Evolutionary conservation across 2,113 vertebrate species (phyloP), one percentile per base, ranked within the genome.

Genomic region (Coregonus clupeaformis): DNA sequence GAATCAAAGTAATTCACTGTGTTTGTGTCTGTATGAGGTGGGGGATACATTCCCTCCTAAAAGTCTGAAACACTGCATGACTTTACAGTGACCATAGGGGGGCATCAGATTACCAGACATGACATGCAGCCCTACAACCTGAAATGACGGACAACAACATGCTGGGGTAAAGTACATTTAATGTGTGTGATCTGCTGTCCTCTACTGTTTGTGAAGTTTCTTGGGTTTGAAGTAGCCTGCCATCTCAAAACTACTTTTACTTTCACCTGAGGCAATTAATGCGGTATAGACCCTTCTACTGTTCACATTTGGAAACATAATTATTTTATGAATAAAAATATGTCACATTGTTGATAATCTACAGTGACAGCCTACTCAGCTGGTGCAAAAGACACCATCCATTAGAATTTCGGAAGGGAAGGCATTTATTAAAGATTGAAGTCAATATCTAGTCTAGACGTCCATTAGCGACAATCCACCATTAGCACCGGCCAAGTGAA

Each of bases 341-440:
- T 60, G 18, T 24, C n/a, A 60, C 18, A 22, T 60, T n/a, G 13
- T 24, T 60, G 6, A n/a, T 60, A 1, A 60, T 60, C 57, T 60
- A 60, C 49, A 52, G 49, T 52, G 49, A 18, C 16, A 55, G 52
- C n/a, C n/a, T 60, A 52, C 49, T 52, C 49, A 52, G 49, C 49
- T 52, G 12, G 49, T 52, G 36, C 36, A 55, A 55, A 55, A 20
- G 20, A 55, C 57, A 7, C n/a, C 57, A 60, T 60, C 18, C n/a
- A 27, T 52, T 36, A 13, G 18, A 22, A 47, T 45, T 45, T 20
- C 4, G 4, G 36, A 68, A 47, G n/a, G 16, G 16, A 3, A 77
- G 84, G 64, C 69, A 27, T 62, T 80, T 74, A 90, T 88, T 45
- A 85, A 88, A 82, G 36, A 84, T 89, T 86, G 22, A 89, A 82